Evolutionary conservation across 2,888 invertebrate genomes (phyloP).

Genomic region (Scaptomyza flava): DNA sequence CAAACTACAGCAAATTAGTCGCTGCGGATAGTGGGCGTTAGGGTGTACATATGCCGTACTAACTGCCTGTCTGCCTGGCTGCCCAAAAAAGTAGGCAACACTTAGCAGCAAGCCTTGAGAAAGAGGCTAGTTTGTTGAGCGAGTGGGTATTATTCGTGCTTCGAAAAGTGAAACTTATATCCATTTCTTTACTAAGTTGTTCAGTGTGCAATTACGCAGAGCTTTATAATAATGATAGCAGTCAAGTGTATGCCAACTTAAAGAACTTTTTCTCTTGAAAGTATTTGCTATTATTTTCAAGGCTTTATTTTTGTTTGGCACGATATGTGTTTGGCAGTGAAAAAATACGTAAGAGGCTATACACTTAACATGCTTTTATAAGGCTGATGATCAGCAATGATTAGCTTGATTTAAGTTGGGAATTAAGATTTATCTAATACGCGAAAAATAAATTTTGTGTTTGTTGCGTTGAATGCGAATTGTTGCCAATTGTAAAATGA

Average conservation of each 20-base stretch:
- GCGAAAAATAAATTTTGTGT: neutral
- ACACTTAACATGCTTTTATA: neutral
- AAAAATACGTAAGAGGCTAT: neutral
- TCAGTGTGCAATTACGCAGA: slow-evolving; percentile 10
- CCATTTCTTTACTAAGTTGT: slow-evolving; percentile 41
- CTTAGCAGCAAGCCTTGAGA: slow-evolving; percentile 18
- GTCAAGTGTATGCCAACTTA: slow-evolving; percentile 7
- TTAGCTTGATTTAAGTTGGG: neutral
- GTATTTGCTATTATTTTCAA: slow-evolving; percentile 3
- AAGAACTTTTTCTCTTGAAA: neutral
- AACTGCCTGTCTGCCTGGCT: neutral
- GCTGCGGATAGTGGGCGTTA: slow-evolving; percentile 63
- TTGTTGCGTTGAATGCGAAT: neutral
- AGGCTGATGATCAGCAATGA: neutral
- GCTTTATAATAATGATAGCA: slow-evolving; percentile 16
- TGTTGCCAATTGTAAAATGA: neutral
- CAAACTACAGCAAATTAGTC: slow-evolving; percentile 68
- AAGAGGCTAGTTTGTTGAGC: neutral
- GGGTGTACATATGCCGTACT: slow-evolving; percentile 14
- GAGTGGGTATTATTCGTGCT: slow-evolving; percentile 36
- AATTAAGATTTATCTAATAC: neutral
- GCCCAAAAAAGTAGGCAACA: slow-evolving; percentile 53
- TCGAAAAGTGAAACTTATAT: slow-evolving; percentile 66
- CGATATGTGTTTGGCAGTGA: neutral
- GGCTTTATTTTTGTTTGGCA: slow-evolving; percentile 5